Evolutionary conservation across 2,888 invertebrate genomes (phyloP).

Genomic region (Troides aeacus): DNA sequence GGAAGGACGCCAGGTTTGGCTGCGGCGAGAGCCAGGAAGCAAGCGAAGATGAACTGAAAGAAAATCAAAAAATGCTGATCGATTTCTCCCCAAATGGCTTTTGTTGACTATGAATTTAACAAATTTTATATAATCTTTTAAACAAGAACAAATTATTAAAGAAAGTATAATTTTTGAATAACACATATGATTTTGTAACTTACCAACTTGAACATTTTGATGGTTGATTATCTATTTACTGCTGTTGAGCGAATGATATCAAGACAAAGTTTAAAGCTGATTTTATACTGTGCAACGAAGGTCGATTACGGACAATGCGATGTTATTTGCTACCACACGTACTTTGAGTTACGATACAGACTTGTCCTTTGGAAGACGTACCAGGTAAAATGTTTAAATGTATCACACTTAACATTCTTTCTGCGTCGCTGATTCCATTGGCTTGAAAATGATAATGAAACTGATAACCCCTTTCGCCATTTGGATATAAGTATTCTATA

Average conservation of each 20-base stretch:
- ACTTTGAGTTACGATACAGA: slow-evolving; percentile 43
- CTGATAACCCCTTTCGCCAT: slow-evolving; percentile 4
- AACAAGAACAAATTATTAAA: background rate
- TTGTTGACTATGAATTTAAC: no score
- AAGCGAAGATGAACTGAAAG: slow-evolving; percentile 68
- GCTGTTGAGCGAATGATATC: slow-evolving; percentile 49
- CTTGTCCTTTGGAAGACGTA: slow-evolving; percentile 22
- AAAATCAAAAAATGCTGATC: slow-evolving; percentile 15
- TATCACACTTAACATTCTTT: slow-evolving; percentile 18
- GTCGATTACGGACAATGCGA: slow-evolving; percentile 43
- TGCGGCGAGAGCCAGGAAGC: slow-evolving; percentile 70
- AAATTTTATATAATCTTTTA: background rate
- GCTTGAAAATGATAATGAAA: slow-evolving; percentile 5
- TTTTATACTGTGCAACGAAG: slow-evolving; percentile 56
- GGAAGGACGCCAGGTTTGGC: slow-evolving; percentile 65
- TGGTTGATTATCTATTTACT: slow-evolving; percentile 31
- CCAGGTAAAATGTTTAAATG: slow-evolving; percentile 23
- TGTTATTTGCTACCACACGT: slow-evolving; percentile 38
- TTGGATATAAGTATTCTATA: no score
- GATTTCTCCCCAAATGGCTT: background rate
- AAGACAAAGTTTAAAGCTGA: slow-evolving; percentile 30
- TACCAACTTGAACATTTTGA: slow-evolving; percentile 51
- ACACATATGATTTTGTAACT: slow-evolving; percentile 31
- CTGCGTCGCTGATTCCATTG: slow-evolving; percentile 4
- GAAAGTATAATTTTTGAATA: background rate